These are phyloP conservation scores for Agrypnus murinus DNA, from an alignment of 2,888 invertebrate genomes.

Conservation along the genomic window DNA sequence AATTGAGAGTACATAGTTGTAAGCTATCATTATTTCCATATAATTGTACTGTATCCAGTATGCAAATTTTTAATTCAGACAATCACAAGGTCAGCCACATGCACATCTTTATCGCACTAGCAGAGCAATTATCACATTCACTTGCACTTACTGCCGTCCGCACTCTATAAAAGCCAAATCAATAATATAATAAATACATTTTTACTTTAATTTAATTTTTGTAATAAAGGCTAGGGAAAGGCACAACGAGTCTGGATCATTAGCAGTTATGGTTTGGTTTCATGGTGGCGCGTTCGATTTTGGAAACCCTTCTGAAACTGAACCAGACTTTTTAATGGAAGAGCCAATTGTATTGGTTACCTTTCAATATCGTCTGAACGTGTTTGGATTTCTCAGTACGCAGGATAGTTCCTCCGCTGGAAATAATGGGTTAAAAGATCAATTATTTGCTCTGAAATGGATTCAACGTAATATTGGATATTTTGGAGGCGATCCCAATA, in stretches of 20 bases:
- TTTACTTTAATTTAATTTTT: background rate
- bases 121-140: too few species aligned
- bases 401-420: slow-evolving; percentile 53
- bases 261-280: slow-evolving; percentile 59
- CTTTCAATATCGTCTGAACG: slow-evolving; percentile 36
- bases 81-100: too few species aligned
- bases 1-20: too few species aligned
- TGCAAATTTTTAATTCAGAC: too few species aligned
- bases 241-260: slow-evolving; percentile 38
- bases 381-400: slow-evolving; percentile 57
- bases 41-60: too few species aligned
- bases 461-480: slow-evolving; percentile 45
- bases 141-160: too few species aligned
- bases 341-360: slow-evolving; percentile 56
- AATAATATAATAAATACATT: too few species aligned
- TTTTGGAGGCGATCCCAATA: slow-evolving; percentile 52
- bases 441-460: slow-evolving; percentile 48
- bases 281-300: slow-evolving; percentile 58
- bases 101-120: too few species aligned
- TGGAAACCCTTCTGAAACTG: slow-evolving; percentile 46
- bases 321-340: slow-evolving; percentile 57
- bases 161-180: too few species aligned
- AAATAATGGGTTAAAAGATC: slow-evolving; percentile 54
- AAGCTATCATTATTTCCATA: too few species aligned
- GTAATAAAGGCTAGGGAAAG: background rate